Percentiles rank a stretch among this genome's conserved stretches.
phyloP scores from a whole-genome alignment of 2,113 vertebrate genomes.

The Acanthisitta chloris region DNA sequence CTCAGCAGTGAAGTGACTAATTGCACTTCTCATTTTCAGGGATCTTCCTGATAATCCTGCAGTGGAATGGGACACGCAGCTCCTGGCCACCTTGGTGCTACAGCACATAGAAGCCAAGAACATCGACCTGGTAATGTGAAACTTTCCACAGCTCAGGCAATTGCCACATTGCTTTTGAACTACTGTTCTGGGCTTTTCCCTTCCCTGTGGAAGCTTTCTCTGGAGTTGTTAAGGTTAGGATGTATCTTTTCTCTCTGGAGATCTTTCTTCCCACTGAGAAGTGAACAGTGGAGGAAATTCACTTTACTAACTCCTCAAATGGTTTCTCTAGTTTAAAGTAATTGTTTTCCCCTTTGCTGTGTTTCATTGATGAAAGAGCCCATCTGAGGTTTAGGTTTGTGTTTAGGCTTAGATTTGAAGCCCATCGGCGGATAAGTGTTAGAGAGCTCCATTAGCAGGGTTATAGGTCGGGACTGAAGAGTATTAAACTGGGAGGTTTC shows the following conservation, averaged over 20 bases:
- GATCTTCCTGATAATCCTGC: constrained; percentile 87
- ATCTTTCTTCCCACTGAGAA: neutral
- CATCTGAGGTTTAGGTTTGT: neutral
- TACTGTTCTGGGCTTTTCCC: neutral
- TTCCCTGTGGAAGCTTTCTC: neutral
- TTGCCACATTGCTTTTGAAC: neutral
- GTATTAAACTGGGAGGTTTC: neutral
- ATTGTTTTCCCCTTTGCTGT: neutral
- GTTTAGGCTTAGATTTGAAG: neutral
- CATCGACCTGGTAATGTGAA: constrained; percentile 82
- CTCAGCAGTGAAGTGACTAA: neutral
- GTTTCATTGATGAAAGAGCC: neutral
- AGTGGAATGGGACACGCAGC: constrained; percentile 80
- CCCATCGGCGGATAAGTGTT: neutral
- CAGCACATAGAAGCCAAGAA: constrained; percentile 74
- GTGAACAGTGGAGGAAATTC: neutral
- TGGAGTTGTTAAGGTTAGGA: neutral
- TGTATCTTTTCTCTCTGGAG: neutral
- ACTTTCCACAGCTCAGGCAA: neutral
- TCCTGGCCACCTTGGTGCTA: constrained; percentile 76
- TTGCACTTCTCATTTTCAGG: constrained; percentile 69
- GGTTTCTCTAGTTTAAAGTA: neutral
- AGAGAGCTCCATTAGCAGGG: neutral
- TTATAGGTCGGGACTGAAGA: neutral
- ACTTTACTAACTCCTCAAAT: neutral